These are phyloP conservation scores for Channa striata DNA, from an alignment of 2,797 vertebrate species.

Conservation along the genomic window DNA sequence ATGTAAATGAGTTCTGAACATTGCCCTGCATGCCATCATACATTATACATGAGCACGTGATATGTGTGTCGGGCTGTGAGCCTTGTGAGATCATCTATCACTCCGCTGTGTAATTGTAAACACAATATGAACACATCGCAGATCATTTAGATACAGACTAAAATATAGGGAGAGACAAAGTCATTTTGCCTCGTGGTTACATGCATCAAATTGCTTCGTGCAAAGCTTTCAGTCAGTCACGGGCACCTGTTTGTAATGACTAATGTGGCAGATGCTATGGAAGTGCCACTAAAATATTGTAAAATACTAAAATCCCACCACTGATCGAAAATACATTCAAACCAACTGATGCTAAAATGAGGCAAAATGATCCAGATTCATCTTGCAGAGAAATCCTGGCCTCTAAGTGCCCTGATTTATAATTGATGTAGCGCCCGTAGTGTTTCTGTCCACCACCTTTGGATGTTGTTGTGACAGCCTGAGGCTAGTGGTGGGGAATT, in stretches of 20 bases:
- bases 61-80: background rate
- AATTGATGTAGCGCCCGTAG: constrained; percentile 17
- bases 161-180: background rate
- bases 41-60: constrained; percentile 22
- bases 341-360: constrained; percentile 3
- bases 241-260: constrained; percentile 5
- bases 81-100: constrained; percentile 1
- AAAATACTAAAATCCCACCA: background rate
- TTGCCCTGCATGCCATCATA: background rate
- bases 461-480: no score
- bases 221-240: constrained; percentile 22
- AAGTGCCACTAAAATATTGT: constrained; percentile 6
- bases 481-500: no score
- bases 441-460: background rate
- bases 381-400: background rate
- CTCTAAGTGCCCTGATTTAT: constrained; percentile 24
- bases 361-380: no score
- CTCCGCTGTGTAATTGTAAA: constrained; percentile 14
- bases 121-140: constrained; percentile 1
- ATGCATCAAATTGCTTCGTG: constrained; percentile 17
- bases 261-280: constrained; percentile 8
- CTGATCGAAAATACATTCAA: background rate
- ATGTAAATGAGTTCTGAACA: constrained; percentile 15
- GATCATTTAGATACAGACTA: background rate
- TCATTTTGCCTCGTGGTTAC: background rate